phyloP scores from a whole-genome alignment of 2,113 vertebrate genomes.

The Pseudorasbora parva region DNA sequence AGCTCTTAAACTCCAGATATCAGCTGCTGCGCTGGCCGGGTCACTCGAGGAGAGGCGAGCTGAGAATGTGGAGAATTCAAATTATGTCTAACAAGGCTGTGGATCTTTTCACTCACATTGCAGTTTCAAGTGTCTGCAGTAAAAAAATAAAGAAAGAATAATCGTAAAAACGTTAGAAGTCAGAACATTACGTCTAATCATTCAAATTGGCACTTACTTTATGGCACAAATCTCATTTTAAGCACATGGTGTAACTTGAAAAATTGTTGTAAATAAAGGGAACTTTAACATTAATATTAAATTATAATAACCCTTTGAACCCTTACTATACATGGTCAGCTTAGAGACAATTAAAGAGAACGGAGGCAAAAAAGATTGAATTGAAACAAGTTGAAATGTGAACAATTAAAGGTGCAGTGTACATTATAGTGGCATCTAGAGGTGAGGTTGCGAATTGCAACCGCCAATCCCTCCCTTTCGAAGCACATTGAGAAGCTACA shows the following conservation, averaged over 20 bases:
- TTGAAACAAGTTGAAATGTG: background rate
- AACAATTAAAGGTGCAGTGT: background rate
- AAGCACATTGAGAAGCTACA: too few species aligned
- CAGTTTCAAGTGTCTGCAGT: conserved; percentile 23
- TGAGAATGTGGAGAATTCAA: conserved; percentile 35
- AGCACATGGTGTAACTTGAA: background rate
- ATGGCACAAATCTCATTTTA: background rate
- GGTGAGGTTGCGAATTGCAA: too few species aligned
- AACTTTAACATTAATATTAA: background rate
- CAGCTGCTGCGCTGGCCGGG: background rate
- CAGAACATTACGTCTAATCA: background rate
- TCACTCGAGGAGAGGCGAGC: conserved; percentile 20
- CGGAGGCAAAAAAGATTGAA: background rate
- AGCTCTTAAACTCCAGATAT: conserved; percentile 17
- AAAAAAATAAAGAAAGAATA: background rate
- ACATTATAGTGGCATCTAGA: too few species aligned
- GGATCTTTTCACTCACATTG: background rate
- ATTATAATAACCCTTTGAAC: background rate
- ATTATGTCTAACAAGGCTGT: conserved; percentile 29
- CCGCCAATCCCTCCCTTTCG: too few species aligned
- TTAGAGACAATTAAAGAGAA: background rate
- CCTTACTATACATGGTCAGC: background rate
- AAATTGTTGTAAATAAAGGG: background rate
- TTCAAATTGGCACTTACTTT: background rate
- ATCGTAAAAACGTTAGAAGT: background rate